A percentile compares a stretch with the other conserved stretches of the same genome.
Evolutionary conservation across 1,140 invertebrate species (phyloP).

Genomic region (Trypoxylus dichotomus): DNA sequence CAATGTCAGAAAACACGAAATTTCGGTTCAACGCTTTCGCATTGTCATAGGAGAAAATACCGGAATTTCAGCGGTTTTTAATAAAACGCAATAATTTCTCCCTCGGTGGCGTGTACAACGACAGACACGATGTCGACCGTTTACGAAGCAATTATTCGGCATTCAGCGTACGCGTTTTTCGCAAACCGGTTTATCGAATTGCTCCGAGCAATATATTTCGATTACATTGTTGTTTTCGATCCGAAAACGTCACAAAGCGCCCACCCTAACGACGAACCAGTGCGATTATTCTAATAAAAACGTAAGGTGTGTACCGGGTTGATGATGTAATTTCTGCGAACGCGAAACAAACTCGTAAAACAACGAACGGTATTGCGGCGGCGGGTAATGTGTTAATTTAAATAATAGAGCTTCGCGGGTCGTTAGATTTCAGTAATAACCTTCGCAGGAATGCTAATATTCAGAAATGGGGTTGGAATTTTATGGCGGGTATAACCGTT

Average conservation of each 20-base stretch:
- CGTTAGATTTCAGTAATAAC: too few relatives aligned
- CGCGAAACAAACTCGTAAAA: not conserved
- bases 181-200: not conserved
- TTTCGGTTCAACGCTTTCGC: too few relatives aligned
- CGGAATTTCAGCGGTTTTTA: too few relatives aligned
- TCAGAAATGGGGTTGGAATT: too few relatives aligned
- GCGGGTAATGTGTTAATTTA: not conserved
- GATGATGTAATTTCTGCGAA: not conserved
- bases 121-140: not conserved
- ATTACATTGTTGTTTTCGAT: constrained; percentile 3
- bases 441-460: too few relatives aligned
- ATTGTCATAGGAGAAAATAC: too few relatives aligned
- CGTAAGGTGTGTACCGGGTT: not conserved
- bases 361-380: not conserved
- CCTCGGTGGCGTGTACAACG: not conserved
- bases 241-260: not conserved
- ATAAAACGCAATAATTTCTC: not conserved
- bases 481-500: too few relatives aligned
- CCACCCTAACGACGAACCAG: not conserved
- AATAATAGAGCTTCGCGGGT: not conserved
- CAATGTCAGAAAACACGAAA: too few relatives aligned
- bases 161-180: not conserved
- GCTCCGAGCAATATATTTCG: not conserved
- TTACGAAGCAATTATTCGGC: not conserved
- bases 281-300: not conserved